Percentiles rank a stretch among this genome's conserved stretches.
Evolutionary conservation across 2,888 invertebrate species (phyloP).

Genomic region (Apamea crenata): DNA sequence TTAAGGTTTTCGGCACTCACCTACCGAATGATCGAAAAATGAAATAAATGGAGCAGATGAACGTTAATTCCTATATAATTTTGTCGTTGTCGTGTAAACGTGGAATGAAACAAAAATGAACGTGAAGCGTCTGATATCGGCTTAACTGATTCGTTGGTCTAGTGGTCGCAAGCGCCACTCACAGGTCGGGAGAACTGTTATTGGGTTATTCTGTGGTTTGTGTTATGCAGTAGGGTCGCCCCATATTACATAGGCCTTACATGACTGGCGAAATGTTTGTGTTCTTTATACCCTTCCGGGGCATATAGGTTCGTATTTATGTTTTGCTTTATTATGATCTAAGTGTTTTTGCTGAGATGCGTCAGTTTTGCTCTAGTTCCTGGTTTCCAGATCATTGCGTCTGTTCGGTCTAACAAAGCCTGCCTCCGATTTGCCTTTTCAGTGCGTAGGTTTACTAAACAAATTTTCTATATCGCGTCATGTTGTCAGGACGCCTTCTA

Average conservation of each 20-base stretch:
- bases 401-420: conserved; percentile 7
- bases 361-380: not conserved
- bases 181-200: not conserved
- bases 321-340: not conserved
- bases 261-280: not conserved
- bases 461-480: conserved; percentile 6
- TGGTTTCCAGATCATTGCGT: conserved; percentile 44
- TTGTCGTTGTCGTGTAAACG: no score
- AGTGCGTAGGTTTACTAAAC: conserved; percentile 36
- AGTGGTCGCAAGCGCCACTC: not conserved
- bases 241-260: not conserved
- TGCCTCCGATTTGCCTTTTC: conserved; percentile 14
- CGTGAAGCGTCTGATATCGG: no score
- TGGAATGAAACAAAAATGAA: no score
- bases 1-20: no score
- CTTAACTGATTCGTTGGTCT: not conserved
- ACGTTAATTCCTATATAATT: no score
- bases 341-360: conserved; percentile 6
- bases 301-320: not conserved
- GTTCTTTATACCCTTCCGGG: not conserved
- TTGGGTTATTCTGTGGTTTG: not conserved
- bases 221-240: not conserved
- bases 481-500: not conserved
- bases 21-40: no score
- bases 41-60: no score